Conservation (phyloP, 2,888 invertebrate genomes). For the Myopa testacea region DNA sequence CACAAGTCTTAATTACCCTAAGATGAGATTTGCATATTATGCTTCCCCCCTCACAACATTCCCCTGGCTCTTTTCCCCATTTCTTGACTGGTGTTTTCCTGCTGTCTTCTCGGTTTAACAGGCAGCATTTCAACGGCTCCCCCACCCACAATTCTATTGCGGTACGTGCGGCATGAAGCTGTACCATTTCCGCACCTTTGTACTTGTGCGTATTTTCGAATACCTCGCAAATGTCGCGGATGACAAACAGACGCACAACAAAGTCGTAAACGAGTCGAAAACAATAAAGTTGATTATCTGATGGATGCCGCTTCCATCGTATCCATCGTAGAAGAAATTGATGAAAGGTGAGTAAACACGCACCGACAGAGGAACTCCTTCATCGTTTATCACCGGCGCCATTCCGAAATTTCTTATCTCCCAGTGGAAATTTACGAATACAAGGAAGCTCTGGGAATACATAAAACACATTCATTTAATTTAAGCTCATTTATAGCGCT, state of each 20-base stretch:
- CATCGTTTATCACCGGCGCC: background rate
- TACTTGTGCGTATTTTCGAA: background rate
- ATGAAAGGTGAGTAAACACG: background rate
- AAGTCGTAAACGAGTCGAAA: background rate
- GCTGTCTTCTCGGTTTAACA: constrained; percentile 45
- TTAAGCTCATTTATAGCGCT: background rate
- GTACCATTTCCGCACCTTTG: constrained; percentile 4
- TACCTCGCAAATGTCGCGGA: background rate
- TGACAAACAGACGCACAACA: background rate
- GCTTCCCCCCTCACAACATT: constrained; percentile 30
- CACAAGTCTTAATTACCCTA: constrained; percentile 63
- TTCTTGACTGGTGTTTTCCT: background rate
- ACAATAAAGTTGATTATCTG: constrained; percentile 10
- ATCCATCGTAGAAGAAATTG: background rate
- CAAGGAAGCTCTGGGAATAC: background rate
- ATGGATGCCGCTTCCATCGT: background rate
- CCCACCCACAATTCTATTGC: too few relatives aligned
- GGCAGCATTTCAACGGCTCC: constrained; percentile 49
- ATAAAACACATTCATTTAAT: constrained; percentile 7
- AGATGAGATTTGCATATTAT: constrained; percentile 61
- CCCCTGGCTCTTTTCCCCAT: constrained; percentile 34
- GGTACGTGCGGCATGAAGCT: too few relatives aligned
- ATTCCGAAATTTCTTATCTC: background rate
- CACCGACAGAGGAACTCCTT: background rate
- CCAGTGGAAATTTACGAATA: background rate